A percentile compares a stretch with the other conserved stretches of the same genome.
Conservation (phyloP, 2,797 vertebrate species). For the Tapirus indicus region DNA sequence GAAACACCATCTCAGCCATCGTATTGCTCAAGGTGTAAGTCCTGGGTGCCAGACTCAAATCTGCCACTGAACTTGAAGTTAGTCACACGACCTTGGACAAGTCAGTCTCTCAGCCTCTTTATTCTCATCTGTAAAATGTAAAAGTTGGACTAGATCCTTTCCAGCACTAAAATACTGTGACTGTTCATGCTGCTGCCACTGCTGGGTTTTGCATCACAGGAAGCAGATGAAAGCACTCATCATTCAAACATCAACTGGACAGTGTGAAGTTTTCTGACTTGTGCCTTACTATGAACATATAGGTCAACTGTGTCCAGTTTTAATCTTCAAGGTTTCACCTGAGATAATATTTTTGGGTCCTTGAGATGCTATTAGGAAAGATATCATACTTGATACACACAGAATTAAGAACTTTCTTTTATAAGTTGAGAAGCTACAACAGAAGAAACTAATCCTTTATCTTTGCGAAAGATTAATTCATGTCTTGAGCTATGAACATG, state of each 20-base stretch:
- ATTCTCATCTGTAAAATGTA: background rate
- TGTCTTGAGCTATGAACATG: background rate
- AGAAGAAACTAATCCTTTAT: background rate
- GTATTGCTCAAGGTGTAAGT: background rate
- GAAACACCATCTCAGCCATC: background rate
- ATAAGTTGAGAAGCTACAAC: background rate
- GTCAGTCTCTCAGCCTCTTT: slow-evolving; percentile 19
- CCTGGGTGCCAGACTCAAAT: background rate
- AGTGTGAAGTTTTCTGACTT: background rate
- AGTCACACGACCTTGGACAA: background rate
- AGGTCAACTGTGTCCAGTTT: background rate
- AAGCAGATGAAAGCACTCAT: background rate
- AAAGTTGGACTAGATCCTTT: background rate
- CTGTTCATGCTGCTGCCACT: background rate
- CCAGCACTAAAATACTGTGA: background rate
- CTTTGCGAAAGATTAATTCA: background rate
- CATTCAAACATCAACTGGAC: background rate
- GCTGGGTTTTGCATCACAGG: background rate
- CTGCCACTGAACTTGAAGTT: background rate
- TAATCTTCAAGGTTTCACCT: slow-evolving; percentile 18
- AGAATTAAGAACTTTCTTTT: background rate
- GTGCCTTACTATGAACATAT: background rate
- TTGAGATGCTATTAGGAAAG: background rate
- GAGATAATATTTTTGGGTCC: background rate
- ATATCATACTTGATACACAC: background rate